Evolutionary conservation across 2,888 invertebrate genomes (phyloP), one percentile per base, ranked within the genome.

Genomic region (Cephonodes hylas): DNA sequence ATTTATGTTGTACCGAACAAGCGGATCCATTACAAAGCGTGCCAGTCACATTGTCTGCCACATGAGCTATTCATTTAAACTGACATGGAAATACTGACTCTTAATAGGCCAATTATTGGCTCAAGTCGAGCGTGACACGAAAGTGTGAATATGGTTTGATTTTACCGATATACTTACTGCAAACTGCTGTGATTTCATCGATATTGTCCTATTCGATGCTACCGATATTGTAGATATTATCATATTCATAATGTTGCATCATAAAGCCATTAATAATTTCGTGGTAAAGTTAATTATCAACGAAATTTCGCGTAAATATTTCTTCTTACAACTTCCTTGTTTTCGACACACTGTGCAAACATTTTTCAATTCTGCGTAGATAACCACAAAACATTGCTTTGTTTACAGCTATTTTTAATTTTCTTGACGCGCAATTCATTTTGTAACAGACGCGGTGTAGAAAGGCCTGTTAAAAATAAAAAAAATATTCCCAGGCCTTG

Each of bases 371-470:
- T 73, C 66, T 53, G 57, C 62, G 71, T 67, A 74, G 66, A 59
- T 20, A 65, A 69, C 53, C 62, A 63, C 66, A 67, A 63, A 67
- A 69, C 71, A 69, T 23, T 77, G 75, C 77, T 79, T 79, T 80
- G 71, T 73, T 76, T 71, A 67, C 63, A 61, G 73, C 79, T 87
- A 84, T 84, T 86, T 85, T 82, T 77, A 80, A 81, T 80, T 74
- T 76, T 69, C 65, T 63, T 66, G 66, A 72, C 75, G 73, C 74
- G 75, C 70, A 76, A 70, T 73, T 70, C 59, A 65, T 64, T 68
- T 69, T 70, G 56, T 58, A 58, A 27, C 23, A 10, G 34, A 25
- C 6, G 42, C 6, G 48, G 42, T 8, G 42, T 2, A 46, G 31
- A 46, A 34, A 7, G 8, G 20, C 34, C 27, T 8, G 20, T 10